Conservation (phyloP, 2,888 invertebrate species). For the Penaeus monodon region DNA sequence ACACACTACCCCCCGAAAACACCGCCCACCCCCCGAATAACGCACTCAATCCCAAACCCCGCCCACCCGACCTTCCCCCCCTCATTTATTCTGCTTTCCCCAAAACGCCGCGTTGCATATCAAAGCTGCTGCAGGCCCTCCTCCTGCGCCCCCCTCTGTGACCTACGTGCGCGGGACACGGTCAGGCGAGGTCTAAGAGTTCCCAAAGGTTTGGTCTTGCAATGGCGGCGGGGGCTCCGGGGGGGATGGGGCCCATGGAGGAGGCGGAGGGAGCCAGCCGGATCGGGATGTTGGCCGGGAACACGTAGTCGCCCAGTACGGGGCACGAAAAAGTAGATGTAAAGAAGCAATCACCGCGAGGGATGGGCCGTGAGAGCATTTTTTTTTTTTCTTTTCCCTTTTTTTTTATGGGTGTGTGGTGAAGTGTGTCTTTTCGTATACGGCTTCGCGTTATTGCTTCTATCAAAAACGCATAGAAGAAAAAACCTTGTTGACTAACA, state of each 20-base stretch:
- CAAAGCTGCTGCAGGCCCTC: slow-evolving; percentile 6
- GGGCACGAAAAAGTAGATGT: slow-evolving; percentile 35
- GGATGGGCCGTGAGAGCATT: too few relatives aligned
- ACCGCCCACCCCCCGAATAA: too few relatives aligned
- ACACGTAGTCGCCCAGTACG: slow-evolving; percentile 46
- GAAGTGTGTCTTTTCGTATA: too few relatives aligned
- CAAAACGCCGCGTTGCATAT: slow-evolving; percentile 44
- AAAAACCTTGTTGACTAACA: too few relatives aligned
- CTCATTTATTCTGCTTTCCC: slow-evolving; percentile 2
- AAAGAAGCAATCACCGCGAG: slow-evolving; percentile 47
- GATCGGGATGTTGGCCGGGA: slow-evolving; percentile 38
- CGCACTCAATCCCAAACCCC: not conserved
- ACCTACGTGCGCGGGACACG: slow-evolving; percentile 44
- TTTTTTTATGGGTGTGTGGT: too few relatives aligned
- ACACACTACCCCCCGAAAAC: too few relatives aligned
- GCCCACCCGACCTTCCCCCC: not conserved
- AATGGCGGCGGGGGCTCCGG: slow-evolving; percentile 34
- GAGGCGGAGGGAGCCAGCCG: slow-evolving; percentile 33
- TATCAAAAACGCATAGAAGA: too few relatives aligned
- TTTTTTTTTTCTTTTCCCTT: too few relatives aligned
- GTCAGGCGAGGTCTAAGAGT: slow-evolving; percentile 29
- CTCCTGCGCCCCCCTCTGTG: not conserved
- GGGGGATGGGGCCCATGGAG: slow-evolving; percentile 25
- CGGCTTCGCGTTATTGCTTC: too few relatives aligned
- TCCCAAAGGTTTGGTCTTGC: slow-evolving; percentile 26